Evolutionary conservation across 2,888 invertebrate genomes (phyloP).

Genomic region (Slavum lentiscoides): DNA sequence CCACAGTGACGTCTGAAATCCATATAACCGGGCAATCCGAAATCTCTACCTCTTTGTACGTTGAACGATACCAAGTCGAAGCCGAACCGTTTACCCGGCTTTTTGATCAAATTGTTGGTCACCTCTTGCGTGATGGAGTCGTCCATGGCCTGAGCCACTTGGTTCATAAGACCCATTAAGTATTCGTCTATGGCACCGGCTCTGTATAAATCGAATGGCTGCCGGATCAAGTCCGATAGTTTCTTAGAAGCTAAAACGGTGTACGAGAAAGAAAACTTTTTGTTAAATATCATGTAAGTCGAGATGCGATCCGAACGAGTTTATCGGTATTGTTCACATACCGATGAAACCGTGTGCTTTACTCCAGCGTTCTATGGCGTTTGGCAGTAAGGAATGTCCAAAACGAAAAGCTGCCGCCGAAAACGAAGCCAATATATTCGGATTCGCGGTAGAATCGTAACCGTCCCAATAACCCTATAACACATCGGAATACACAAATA

Average conservation of each 20-base stretch:
- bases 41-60: conserved; percentile 90
- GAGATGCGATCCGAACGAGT: too few species aligned
- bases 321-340: conserved; percentile 58
- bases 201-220: conserved; percentile 87
- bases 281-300: not conserved
- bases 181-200: conserved; percentile 90
- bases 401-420: conserved; percentile 91
- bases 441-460: conserved; percentile 82
- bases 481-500: conserved; percentile 25
- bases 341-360: conserved; percentile 93
- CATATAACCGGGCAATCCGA: conserved; percentile 90
- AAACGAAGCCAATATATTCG: conserved; percentile 85
- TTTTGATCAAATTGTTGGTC: conserved; percentile 87
- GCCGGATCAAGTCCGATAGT: conserved; percentile 82
- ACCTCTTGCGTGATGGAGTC: conserved; percentile 85
- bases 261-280: too few species aligned
- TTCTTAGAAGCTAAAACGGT: conserved; percentile 76
- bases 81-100: conserved; percentile 67
- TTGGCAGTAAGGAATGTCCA: conserved; percentile 86
- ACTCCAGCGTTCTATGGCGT: conserved; percentile 90
- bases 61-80: conserved; percentile 91
- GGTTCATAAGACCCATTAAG: conserved; percentile 89
- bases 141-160: conserved; percentile 93
- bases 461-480: conserved; percentile 79
- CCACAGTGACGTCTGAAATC: conserved; percentile 88